A percentile compares a stretch with the other conserved stretches of the same genome.
These are phyloP conservation scores for Sula dactylatra DNA, from an alignment of 2,113 vertebrate species.

Conservation along the genomic window DNA sequence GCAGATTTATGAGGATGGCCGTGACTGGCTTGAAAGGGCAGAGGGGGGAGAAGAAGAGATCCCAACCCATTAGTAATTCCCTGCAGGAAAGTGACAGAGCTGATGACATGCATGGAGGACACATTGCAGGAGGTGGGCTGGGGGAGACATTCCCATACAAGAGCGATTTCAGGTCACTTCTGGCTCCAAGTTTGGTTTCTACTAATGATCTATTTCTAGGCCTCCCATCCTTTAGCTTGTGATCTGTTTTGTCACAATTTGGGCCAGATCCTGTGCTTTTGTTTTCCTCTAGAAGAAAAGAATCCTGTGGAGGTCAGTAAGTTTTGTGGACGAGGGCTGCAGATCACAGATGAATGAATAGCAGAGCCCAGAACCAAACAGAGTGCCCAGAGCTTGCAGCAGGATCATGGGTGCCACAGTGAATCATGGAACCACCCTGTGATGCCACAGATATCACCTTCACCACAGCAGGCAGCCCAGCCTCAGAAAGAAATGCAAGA, in stretches of 20 bases:
- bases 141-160: constrained; percentile 60
- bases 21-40: constrained; percentile 56
- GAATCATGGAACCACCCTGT: not conserved
- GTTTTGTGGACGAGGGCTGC: not conserved
- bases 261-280: not conserved
- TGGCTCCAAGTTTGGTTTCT: constrained; percentile 10
- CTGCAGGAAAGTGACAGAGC: constrained; percentile 60
- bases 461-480: not conserved
- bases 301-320: not conserved
- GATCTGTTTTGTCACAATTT: not conserved
- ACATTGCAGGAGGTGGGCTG: constrained; percentile 33
- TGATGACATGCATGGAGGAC: constrained; percentile 48
- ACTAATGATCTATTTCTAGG: constrained; percentile 12
- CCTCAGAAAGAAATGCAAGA: not conserved
- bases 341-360: not conserved
- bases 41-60: constrained; percentile 39
- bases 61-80: constrained; percentile 64
- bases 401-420: not conserved
- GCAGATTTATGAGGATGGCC: constrained; percentile 66
- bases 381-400: not conserved
- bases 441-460: not conserved
- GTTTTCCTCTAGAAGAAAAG: not conserved
- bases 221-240: not conserved
- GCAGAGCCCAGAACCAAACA: not conserved
- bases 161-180: constrained; percentile 31